Evolutionary conservation across 2,797 vertebrate genomes (phyloP).

Genomic region (Alectoris magna): DNA sequence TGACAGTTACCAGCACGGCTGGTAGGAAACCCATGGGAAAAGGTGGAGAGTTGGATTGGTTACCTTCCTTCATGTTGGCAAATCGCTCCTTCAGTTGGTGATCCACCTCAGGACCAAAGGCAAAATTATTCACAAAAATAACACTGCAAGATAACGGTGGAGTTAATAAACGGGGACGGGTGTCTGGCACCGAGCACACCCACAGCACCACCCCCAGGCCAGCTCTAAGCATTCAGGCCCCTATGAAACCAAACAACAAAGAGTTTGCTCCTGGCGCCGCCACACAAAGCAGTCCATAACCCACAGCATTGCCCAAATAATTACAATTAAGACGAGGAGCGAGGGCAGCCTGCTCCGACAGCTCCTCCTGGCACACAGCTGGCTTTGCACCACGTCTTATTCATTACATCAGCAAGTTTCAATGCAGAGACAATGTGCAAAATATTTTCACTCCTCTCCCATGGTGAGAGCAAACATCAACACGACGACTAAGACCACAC

Average conservation of each 20-base stretch:
- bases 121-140: conserved; percentile 99
- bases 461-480: not conserved
- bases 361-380: not conserved
- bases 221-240: not conserved
- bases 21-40: not conserved
- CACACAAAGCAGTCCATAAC: not conserved
- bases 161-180: conserved; percentile 17
- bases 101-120: conserved; percentile 99
- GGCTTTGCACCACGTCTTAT: not conserved
- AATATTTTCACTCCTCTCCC: not conserved
- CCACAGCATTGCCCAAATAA: not conserved
- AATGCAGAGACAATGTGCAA: not conserved
- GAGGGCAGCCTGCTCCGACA: not conserved
- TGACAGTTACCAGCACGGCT: not conserved
- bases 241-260: not conserved
- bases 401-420: not conserved
- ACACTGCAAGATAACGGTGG: conserved; percentile 89
- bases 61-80: conserved; percentile 99
- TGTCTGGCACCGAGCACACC: not conserved
- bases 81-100: conserved; percentile 99
- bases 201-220: not conserved
- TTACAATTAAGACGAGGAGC: rapidly evolving
- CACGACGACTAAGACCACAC: not conserved
- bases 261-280: rapidly evolving
- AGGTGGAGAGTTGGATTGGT: not conserved